phyloP scores from a whole-genome alignment of 2,888 invertebrate species.

The Phragmatobia fuliginosa region DNA sequence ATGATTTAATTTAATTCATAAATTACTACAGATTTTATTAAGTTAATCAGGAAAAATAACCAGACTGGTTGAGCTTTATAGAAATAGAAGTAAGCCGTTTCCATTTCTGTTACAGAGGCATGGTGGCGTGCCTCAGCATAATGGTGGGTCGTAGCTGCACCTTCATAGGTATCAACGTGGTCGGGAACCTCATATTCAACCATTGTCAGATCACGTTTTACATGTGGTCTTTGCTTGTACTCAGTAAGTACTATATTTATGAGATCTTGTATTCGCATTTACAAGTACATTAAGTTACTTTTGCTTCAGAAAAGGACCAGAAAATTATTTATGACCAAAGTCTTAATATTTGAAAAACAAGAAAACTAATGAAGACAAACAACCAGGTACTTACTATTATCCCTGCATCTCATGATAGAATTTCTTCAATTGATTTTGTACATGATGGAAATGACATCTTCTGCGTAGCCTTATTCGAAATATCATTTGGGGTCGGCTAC shows the following conservation, averaged over 20 bases:
- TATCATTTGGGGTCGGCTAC: too few relatives aligned
- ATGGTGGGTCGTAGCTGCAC: slow-evolving; percentile 79
- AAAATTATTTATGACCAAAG: too few relatives aligned
- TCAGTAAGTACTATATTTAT: slow-evolving; percentile 75
- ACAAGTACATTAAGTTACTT: too few relatives aligned
- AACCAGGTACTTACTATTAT: too few relatives aligned
- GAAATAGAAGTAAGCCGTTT: not conserved
- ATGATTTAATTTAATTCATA: not conserved
- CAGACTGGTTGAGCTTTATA: not conserved
- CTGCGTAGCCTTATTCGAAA: too few relatives aligned
- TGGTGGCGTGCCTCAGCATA: slow-evolving; percentile 79
- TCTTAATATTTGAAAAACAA: too few relatives aligned
- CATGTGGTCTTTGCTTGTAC: slow-evolving; percentile 74
- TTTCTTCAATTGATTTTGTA: not conserved
- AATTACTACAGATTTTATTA: not conserved
- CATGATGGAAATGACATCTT: too few relatives aligned
- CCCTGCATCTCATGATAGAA: not conserved
- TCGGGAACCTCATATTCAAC: slow-evolving; percentile 75
- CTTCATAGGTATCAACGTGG: slow-evolving; percentile 78
- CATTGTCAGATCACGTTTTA: slow-evolving; percentile 76
- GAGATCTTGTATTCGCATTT: too few relatives aligned
- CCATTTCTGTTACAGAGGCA: slow-evolving; percentile 66
- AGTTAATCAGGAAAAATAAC: not conserved
- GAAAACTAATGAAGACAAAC: too few relatives aligned
- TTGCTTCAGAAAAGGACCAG: too few relatives aligned